Percentiles rank a stretch among this genome's conserved stretches.
Evolutionary conservation across 2,888 invertebrate species (phyloP).

Genomic region (Phania funesta): DNA sequence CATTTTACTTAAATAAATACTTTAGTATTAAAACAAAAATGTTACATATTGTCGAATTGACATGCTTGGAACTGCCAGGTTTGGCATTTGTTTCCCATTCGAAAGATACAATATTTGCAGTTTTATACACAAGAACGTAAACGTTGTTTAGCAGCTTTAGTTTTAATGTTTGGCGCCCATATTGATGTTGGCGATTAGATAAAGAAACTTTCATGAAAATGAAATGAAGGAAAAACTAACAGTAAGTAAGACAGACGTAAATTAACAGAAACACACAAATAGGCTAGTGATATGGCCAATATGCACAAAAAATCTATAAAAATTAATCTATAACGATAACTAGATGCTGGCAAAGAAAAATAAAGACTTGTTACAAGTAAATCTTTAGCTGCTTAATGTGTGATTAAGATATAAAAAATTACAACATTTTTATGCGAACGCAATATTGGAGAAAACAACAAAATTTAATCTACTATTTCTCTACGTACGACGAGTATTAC

Average conservation of each 20-base stretch:
- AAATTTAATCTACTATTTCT: too few relatives aligned
- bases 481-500: too few relatives aligned
- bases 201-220: constrained; percentile 50
- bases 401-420: too few relatives aligned
- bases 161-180: constrained; percentile 61
- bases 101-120: constrained; percentile 38
- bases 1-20: too few relatives aligned
- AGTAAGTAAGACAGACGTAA: constrained; percentile 16
- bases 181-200: constrained; percentile 65
- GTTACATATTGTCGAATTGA: constrained; percentile 33
- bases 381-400: too few relatives aligned
- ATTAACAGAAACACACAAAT: constrained; percentile 28
- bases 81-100: constrained; percentile 38
- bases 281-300: constrained; percentile 15
- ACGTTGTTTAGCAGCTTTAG: constrained; percentile 19
- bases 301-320: background rate
- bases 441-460: too few relatives aligned
- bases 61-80: constrained; percentile 24
- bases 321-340: constrained; percentile 20
- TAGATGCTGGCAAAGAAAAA: constrained; percentile 7
- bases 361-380: background rate
- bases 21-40: constrained; percentile 48
- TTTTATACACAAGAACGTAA: too few relatives aligned
- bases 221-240: constrained; percentile 28
- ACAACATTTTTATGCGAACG: too few relatives aligned